Evolutionary conservation across 30 jellyfish, hydroid and myxozoan species (phyloP), one percentile per base, ranked within the genome.

Genomic region (Aurelia coerulea): DNA sequence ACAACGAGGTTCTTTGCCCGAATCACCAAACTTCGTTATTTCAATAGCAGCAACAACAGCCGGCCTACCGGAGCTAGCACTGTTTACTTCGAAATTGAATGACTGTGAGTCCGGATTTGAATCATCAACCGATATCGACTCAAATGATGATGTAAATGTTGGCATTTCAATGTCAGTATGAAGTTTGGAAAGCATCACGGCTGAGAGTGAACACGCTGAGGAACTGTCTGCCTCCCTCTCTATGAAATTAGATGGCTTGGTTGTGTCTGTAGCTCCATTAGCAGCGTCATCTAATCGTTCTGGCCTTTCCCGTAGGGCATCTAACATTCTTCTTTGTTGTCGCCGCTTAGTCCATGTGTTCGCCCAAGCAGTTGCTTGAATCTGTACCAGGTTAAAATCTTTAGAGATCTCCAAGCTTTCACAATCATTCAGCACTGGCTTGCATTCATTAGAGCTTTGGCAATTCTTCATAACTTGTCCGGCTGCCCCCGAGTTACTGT

Each of bases 301-400:
- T 2, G 56, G 14, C 56, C 7, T 46, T 46, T 46, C 56, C 15
- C 7, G 5, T 46, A 46, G 56, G 56, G 56, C 56, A 8, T 46
- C 56, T 46, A 46, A 9, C 56, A 46, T 41, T 64, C 98, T 74
- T 46, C 91, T 77, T 68, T 92, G 96, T 54, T 82, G 91, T 35
- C 98, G 71, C 73, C 98, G 68, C 29, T 82, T 81, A 14, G 90
- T 83, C 98, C 98, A 92, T 29, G 98, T 92, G 68, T 92, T 92
- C 17, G 65, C 86, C 87, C 90, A 88, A 11, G 97, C 97, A 13
- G 83, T 70, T 65, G 85, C 95, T 32, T 78, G 53, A 35, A 86
- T 34, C 39, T 39, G 67, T 56, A 87, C 79, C 65, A 71, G 2
- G 50, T 50, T 74, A 35, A 76, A 64, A 32, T 12, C 66, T 11